Base-by-base conservation (phyloP, 2,797 vertebrate species). In the Pelodytes ibericus region DNA sequence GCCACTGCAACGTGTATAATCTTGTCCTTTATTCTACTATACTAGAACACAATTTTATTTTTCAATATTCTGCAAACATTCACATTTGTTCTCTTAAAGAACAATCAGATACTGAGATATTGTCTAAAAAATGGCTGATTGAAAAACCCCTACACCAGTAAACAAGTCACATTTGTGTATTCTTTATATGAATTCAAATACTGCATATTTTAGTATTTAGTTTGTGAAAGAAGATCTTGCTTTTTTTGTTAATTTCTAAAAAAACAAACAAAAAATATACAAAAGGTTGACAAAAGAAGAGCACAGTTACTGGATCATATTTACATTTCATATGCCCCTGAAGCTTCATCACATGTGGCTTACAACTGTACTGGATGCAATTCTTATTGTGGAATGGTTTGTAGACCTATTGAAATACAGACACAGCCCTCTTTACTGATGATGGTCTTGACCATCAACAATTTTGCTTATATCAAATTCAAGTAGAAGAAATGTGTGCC, bases 1-100 rank as follows among this genome's bases (percentile, higher is more conserved):
- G 49, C 44, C 69, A 62, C 64, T 39, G 73, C 41, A 61, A 27
- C 61, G 51, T 36, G 56, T 69, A 62, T 69, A 70, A 70, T 63
- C 44, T 18, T 13, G 56, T 70, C 59, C 56, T 20, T 56, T 70
- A 61, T 63, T 65, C 66, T 53, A 49, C 31, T 51, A 70, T 53
- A 27, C 47, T 53, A 22, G 65, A 25, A 25, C 47, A 63, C 56
- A 41, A 33, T 63, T 63, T 25, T 44, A 57, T 31, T 41, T 31
- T 70, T 53, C 30, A 39, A 39, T 36, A 69, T 51, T 61, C 59
- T n/a, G 57, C 8, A 75, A 44, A 53, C 30, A 29, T 27, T 61
- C 49, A 53, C 39, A 47, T 66, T 33, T 67, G 63, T 59, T 22
- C 22, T 53, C n/a, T 22, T 22, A 25, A 22, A 53, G 49, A 22